phyloP scores from a whole-genome alignment of 2,797 vertebrate species.

The Acanthopagrus latus region DNA sequence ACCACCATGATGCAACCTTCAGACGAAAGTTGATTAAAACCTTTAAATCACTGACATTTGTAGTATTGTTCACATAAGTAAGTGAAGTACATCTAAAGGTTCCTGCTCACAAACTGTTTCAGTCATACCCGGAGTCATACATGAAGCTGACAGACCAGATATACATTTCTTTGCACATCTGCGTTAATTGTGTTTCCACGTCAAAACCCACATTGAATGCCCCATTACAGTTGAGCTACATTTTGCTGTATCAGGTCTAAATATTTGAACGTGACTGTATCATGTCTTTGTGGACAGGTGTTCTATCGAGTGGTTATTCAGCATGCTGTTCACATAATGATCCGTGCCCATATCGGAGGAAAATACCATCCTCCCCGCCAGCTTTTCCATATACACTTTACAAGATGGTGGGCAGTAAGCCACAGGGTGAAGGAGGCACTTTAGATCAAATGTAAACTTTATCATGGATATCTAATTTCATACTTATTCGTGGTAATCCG shows the following conservation, averaged over 20 bases:
- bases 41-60: background rate
- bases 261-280: constrained; percentile 9
- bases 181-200: background rate
- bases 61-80: too few species aligned
- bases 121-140: background rate
- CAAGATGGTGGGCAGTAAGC: background rate
- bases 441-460: constrained; percentile 49
- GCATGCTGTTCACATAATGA: background rate
- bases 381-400: background rate
- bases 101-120: background rate
- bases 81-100: background rate
- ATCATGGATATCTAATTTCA: constrained; percentile 51
- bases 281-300: background rate
- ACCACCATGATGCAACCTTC: too few species aligned
- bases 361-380: background rate
- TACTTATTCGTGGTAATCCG: constrained; percentile 24
- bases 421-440: constrained; percentile 18
- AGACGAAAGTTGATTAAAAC: too few species aligned
- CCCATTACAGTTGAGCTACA: background rate
- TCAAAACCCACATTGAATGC: constrained; percentile 7
- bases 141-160: background rate
- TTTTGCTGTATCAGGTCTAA: background rate
- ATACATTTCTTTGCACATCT: background rate
- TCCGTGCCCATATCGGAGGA: background rate
- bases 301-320: constrained; percentile 16